Conservation (phyloP, 2,797 vertebrate species). For the Anabacerthia variegaticeps region DNA sequence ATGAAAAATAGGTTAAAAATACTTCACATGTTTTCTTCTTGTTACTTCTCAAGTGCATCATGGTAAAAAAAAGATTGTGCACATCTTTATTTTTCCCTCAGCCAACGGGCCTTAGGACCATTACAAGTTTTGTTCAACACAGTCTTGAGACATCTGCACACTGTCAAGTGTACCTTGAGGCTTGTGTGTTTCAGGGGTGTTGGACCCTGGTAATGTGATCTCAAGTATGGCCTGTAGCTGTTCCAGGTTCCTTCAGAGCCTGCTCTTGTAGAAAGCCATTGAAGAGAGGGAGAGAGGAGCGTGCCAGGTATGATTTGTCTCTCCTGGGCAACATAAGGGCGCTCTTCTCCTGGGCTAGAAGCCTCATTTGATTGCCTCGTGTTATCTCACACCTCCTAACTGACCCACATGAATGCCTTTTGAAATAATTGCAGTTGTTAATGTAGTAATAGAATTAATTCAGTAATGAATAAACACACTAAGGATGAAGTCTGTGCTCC, state of each 20-base stretch:
- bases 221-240: background rate
- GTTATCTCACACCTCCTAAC: background rate
- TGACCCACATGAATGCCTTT: background rate
- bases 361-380: background rate
- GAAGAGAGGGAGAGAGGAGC: background rate
- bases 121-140: background rate
- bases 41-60: background rate
- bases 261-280: background rate
- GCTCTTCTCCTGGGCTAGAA: background rate
- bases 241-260: background rate
- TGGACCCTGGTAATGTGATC: background rate
- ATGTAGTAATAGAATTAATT: background rate
- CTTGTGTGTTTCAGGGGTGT: background rate
- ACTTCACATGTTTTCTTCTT: background rate
- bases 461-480: background rate
- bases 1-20: background rate
- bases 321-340: background rate
- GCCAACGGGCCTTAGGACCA: background rate
- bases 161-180: rapidly evolving
- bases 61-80: background rate
- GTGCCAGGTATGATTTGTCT: background rate
- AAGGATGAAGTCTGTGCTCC: background rate
- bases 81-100: background rate
- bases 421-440: background rate
- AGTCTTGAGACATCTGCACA: background rate